Evolutionary conservation across 2,888 invertebrate species (phyloP).

Genomic region (Euclidia mi): DNA sequence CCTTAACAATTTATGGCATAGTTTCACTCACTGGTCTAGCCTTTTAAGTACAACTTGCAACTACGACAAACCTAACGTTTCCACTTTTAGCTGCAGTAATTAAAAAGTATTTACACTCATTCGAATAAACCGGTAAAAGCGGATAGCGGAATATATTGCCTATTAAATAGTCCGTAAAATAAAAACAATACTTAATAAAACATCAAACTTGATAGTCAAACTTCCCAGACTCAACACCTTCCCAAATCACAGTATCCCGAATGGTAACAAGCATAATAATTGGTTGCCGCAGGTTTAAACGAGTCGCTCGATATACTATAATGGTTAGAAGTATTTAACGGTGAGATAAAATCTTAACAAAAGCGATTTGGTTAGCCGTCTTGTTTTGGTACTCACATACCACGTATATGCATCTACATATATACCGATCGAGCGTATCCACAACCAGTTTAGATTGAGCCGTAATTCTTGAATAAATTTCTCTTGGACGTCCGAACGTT

Average conservation of each 20-base stretch:
- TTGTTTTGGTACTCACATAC: slow-evolving; percentile 86
- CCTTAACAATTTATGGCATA: no score
- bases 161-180: slow-evolving; percentile 16
- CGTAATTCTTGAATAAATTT: slow-evolving; percentile 56
- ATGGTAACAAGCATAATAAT: slow-evolving; percentile 79
- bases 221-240: slow-evolving; percentile 50
- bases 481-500: slow-evolving; percentile 47
- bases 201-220: slow-evolving; percentile 45
- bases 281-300: slow-evolving; percentile 81
- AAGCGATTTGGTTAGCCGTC: slow-evolving; percentile 89
- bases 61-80: no score
- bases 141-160: slow-evolving; percentile 1
- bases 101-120: not conserved
- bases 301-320: slow-evolving; percentile 84
- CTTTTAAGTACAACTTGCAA: no score
- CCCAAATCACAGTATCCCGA: slow-evolving; percentile 74
- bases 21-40: no score
- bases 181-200: slow-evolving; percentile 41
- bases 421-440: slow-evolving; percentile 76
- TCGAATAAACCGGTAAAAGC: not conserved
- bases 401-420: slow-evolving; percentile 85
- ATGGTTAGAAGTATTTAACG: slow-evolving; percentile 89
- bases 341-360: slow-evolving; percentile 89
- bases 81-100: no score
- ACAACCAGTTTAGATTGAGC: slow-evolving; percentile 69